Conservation (phyloP, 2,113 vertebrate genomes). For the Nycticebus coucang region DNA sequence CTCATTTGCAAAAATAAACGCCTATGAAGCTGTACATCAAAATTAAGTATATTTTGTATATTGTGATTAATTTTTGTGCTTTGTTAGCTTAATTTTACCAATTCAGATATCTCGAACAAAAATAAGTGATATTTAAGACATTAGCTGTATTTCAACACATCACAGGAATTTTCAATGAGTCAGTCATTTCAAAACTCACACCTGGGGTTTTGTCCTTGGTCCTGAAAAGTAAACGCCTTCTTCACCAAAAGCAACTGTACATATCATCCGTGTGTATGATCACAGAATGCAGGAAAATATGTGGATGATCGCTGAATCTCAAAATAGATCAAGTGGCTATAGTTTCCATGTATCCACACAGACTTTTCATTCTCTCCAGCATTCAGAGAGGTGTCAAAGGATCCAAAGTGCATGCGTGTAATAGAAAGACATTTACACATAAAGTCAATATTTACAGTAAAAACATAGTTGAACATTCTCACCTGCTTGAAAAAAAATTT, state of each 20-base stretch:
- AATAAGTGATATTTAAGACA: not conserved
- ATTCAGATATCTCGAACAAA: not conserved
- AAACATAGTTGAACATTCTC: not conserved
- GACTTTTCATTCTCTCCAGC: not conserved
- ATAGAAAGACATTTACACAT: too few species aligned
- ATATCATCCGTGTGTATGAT: not conserved
- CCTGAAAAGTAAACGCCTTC: not conserved
- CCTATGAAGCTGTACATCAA: not conserved
- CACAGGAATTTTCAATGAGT: not conserved
- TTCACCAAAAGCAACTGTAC: not conserved
- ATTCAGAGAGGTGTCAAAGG: not conserved
- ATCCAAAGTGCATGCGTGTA: too few species aligned
- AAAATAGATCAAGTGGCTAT: not conserved
- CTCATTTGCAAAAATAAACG: not conserved
- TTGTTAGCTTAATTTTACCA: not conserved
- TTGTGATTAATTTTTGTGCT: not conserved
- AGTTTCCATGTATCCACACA: not conserved
- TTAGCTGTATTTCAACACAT: not conserved
- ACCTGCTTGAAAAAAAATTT: not conserved
- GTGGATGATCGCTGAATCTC: not conserved
- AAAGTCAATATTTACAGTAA: not conserved
- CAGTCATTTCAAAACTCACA: not conserved
- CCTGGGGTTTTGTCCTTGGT: not conserved
- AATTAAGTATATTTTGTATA: not conserved
- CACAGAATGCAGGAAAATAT: not conserved